Base-by-base conservation (phyloP, 2,113 vertebrate species). In the Tupaia chinensis region DNA sequence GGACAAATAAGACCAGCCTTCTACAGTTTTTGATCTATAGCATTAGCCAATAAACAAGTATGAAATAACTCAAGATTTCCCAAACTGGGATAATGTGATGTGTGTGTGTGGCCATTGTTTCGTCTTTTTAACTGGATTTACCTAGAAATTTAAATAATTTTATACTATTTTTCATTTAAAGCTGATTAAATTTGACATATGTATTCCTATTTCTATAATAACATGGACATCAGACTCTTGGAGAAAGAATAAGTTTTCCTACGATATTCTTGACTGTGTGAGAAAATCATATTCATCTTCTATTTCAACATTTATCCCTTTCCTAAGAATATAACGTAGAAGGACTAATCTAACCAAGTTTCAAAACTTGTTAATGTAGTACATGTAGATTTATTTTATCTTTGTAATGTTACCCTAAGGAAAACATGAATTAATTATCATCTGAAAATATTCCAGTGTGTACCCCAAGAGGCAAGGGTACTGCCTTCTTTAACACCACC, bases 171-270 rank as follows among this genome's bases (percentile, higher is more conserved):
- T 5, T 58, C 22, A 69, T 58, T 60, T 95, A 34, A 53, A 76
- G 44, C 76, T 72, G 7, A 89, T 61, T 95, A 66, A 68, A 77
- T 77, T 23, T 87, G 65, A 93, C 77, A 66, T 60, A 54, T 88
- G 44, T 85, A 54, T 89, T 58, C 74, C 25, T 22, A 60, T 73
- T 87, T 94, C 72, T 78, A 34, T 34, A 88, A 73, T 70, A 72
- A 70, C 74, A 65, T 54, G 76, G 27, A 61, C 54, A 77, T 66
- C 27, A 77, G n/a, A 14, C 53, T 79, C 65, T 78, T 84, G 60
- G 32, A 79, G 34, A 95, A 13, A 78, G 17, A 85, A 89, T 77
- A 15, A 92, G 69, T 66, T 82, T 89, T 77, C 15, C 74, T 89
- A 53, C 85, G 60, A 80, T 34, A 16, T 72, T 82, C 34, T 86